A percentile compares a stretch with the other conserved stretches of the same genome.
These are phyloP conservation scores for Ylistrum balloti DNA, from an alignment of 1,140 invertebrate species.

Conservation along the genomic window DNA sequence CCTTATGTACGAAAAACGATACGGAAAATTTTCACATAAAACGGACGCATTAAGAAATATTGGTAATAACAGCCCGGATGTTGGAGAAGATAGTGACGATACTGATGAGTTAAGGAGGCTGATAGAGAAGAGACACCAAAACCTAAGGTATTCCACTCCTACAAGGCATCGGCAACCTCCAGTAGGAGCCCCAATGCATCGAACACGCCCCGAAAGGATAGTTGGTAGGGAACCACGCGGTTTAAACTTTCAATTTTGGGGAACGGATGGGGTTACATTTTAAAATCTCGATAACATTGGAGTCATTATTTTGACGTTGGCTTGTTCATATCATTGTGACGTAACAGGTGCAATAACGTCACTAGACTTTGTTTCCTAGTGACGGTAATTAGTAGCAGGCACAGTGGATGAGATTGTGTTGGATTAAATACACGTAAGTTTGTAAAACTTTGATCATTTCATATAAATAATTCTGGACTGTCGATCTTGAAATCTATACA, in stretches of 20 bases:
- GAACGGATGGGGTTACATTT: background rate
- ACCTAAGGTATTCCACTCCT: background rate
- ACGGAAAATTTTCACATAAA: background rate
- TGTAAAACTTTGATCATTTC: too few species aligned
- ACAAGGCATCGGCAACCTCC: background rate
- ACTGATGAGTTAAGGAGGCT: background rate
- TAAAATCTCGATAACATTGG: background rate
- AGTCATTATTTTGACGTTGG: too few species aligned
- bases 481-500: too few species aligned
- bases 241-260: background rate
- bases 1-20: background rate
- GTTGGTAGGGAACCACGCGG: background rate
- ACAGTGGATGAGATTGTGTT: background rate
- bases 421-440: too few species aligned
- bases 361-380: background rate
- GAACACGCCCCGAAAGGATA: background rate
- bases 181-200: background rate
- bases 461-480: too few species aligned
- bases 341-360: background rate
- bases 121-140: background rate
- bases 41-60: background rate
- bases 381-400: background rate
- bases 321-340: background rate
- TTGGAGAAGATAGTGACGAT: background rate
- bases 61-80: background rate